Base-by-base conservation (phyloP, 2,113 vertebrate species). In the Pelodiscus sinensis region DNA sequence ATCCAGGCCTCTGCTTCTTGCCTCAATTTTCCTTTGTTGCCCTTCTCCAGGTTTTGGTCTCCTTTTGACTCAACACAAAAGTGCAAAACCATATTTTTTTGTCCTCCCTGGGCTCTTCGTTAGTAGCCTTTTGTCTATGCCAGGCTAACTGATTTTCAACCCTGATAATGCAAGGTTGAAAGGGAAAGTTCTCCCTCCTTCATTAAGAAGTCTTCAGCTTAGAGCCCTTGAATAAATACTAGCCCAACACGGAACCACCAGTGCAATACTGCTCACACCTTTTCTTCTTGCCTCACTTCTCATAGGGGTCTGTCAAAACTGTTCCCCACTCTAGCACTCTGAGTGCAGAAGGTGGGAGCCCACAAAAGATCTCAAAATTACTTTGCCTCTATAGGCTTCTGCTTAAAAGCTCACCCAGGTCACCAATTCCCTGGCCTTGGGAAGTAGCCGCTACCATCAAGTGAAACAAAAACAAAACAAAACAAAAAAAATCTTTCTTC, bases 201-300 rank as follows among this genome's bases (percentile, higher is more conserved):
- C 38, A 13, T 77, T 51, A 82, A 87, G 22, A 25, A 4, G 38
- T 88, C 79, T 71, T 2, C 78, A 79, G 85, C 44, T 82, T 5
- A 29, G 81, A 92, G 79, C 15, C 19, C 13, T 90, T 83, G 79
- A 86, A 84, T 92, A 22, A 82, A 81, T 2, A 84, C 25, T 79
- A 5, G 29, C 86, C 14, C 3, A 0, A 2, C 0, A 1, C 22
- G 85, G 4, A 2, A 2, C 31, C 62, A 87, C 92, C 55, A 35
- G 5, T 2, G 2, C 9, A 78, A 19, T 92, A 62, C 44, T 35
- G 44, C 2, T 1, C 9, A 14, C 31, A 1, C 57, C 14, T 89
- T 82, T 84, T 82, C 9, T 80, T 77, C 11, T 82, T 92, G 15
- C 1, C 15, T 73, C 71, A 15, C 21, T 2, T 6, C 13, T 81